These are phyloP conservation scores for Nestor notabilis DNA, from an alignment of 2,113 vertebrate species.

Conservation along the genomic window DNA sequence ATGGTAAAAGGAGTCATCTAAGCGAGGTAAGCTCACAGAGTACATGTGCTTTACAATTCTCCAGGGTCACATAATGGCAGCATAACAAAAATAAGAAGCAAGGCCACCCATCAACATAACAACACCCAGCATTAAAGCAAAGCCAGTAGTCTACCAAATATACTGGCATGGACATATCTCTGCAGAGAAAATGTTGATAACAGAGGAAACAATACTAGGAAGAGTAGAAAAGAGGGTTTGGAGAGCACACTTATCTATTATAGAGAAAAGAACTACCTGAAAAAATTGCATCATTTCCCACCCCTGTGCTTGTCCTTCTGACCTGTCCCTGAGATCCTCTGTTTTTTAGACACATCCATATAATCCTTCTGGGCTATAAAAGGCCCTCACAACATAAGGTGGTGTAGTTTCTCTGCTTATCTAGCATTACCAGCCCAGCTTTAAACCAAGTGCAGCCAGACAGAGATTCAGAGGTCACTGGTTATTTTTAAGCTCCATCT, in stretches of 20 bases:
- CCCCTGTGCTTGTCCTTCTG: neutral
- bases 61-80: neutral
- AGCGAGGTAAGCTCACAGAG: neutral
- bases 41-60: neutral
- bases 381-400: neutral
- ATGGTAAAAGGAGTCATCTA: neutral
- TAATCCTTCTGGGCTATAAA: neutral
- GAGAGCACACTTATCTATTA: neutral
- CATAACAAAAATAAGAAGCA: neutral
- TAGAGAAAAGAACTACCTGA: neutral
- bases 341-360: neutral
- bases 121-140: neutral
- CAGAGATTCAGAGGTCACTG: conserved; percentile 56
- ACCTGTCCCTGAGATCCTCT: neutral
- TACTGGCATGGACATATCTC: neutral
- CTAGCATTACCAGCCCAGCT: neutral
- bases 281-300: neutral
- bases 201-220: neutral
- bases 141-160: neutral
- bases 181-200: neutral
- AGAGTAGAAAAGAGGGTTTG: neutral
- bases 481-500: conserved; percentile 56
- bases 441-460: conserved; percentile 41
- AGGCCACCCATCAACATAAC: neutral
- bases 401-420: neutral